Percentiles rank a stretch among this genome's conserved stretches.
phyloP scores from a whole-genome alignment of 2,888 invertebrate species.

The Rotaria socialis region DNA sequence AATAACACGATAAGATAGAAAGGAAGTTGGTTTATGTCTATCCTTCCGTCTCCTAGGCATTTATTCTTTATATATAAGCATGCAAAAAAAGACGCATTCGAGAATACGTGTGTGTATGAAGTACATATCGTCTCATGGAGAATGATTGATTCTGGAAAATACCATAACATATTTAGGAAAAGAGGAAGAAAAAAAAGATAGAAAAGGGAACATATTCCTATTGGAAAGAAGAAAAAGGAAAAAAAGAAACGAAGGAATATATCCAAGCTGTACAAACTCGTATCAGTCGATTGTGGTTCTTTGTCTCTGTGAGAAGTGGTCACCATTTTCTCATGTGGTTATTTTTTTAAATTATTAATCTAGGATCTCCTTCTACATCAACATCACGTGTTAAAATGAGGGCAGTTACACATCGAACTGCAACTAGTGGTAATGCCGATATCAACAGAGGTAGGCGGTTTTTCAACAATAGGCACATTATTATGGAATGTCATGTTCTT shows the following conservation, averaged over 20 bases:
- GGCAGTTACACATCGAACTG: neutral
- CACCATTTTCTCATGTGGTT: neutral
- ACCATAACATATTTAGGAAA: neutral
- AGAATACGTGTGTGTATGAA: neutral
- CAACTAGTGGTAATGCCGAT: neutral
- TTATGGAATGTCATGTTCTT: neutral
- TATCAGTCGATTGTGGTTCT: neutral
- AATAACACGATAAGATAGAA: neutral
- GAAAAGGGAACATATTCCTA: neutral
- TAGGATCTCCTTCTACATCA: neutral
- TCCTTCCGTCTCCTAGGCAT: neutral
- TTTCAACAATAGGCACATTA: neutral
- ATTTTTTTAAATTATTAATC: neutral
- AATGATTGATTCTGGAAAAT: slow-evolving; percentile 19
- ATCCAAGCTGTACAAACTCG: neutral
- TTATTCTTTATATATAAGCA: neutral
- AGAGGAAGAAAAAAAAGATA: neutral
- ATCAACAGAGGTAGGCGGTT: neutral
- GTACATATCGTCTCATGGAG: neutral
- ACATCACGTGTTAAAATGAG: neutral
- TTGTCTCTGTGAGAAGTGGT: neutral
- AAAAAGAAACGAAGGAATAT: neutral
- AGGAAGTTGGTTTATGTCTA: neutral
- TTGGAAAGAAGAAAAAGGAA: neutral
- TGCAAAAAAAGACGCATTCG: neutral